Percentiles rank a stretch among this genome's conserved stretches.
phyloP scores from a whole-genome alignment of 2,888 invertebrate species.

The Drosophila kambysellisi region DNA sequence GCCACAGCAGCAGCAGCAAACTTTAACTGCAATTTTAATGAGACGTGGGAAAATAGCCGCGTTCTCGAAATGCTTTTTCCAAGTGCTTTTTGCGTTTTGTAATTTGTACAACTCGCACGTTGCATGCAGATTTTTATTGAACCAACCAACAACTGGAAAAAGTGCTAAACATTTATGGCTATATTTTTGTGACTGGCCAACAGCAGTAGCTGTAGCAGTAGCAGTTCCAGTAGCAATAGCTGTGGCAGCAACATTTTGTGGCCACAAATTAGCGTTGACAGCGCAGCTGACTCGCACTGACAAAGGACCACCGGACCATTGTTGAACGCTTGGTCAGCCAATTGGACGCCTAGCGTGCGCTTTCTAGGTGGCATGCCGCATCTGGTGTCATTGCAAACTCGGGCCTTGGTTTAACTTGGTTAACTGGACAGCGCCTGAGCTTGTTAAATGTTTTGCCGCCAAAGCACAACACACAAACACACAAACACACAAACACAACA shows the following conservation, averaged over 20 bases:
- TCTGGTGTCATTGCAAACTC: slow-evolving; percentile 34
- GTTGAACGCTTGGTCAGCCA: slow-evolving; percentile 53
- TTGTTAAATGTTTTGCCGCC: slow-evolving; percentile 79
- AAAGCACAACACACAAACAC: slow-evolving; percentile 32
- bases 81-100: slow-evolving; percentile 24
- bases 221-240: neutral
- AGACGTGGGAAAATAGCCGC: slow-evolving; percentile 76
- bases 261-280: slow-evolving; percentile 75
- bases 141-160: slow-evolving; percentile 2
- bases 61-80: slow-evolving; percentile 2
- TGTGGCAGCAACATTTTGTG: neutral
- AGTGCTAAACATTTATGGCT: slow-evolving; percentile 69
- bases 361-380: slow-evolving; percentile 73
- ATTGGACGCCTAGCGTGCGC: slow-evolving; percentile 78
- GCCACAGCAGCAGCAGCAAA: slow-evolving; percentile 17
- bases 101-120: slow-evolving; percentile 77
- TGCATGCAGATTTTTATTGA: slow-evolving; percentile 75
- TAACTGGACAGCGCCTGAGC: slow-evolving; percentile 46
- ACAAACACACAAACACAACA: neutral
- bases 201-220: neutral
- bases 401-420: slow-evolving; percentile 5
- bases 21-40: slow-evolving; percentile 80
- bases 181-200: slow-evolving; percentile 57
- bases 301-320: slow-evolving; percentile 66
- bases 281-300: slow-evolving; percentile 48